phyloP scores from a whole-genome alignment of 2,797 vertebrate species.

The Oryzias dopingdopingensis region DNA sequence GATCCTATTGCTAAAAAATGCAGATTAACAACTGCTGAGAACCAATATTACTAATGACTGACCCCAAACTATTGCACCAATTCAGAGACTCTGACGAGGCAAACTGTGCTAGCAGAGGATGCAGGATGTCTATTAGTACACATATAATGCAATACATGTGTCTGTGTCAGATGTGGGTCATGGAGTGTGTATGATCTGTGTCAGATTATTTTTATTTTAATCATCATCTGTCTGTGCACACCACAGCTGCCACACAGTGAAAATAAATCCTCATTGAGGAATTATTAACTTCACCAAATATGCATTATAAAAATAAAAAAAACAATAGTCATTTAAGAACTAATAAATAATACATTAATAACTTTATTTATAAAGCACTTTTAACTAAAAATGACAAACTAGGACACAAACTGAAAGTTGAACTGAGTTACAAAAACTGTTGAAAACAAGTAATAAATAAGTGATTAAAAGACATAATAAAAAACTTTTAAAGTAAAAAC shows the following conservation, averaged over 20 bases:
- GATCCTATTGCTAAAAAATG: constrained; percentile 52
- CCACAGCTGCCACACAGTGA: constrained; percentile 49
- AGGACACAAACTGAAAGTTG: too few relatives aligned
- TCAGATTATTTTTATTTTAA: constrained; percentile 60
- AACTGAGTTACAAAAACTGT: too few relatives aligned
- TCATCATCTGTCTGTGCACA: constrained; percentile 62
- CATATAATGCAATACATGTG: constrained; percentile 9
- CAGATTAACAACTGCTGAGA: constrained; percentile 61
- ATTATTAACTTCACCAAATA: too few relatives aligned
- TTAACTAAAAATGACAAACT: too few relatives aligned
- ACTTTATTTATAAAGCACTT: too few relatives aligned
- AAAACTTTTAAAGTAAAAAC: too few relatives aligned
- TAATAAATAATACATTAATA: too few relatives aligned
- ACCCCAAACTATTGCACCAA: constrained; percentile 34
- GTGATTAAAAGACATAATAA: too few relatives aligned
- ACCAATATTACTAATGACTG: constrained; percentile 74
- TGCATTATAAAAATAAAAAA: too few relatives aligned
- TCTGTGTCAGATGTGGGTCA: constrained; percentile 54
- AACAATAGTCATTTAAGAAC: too few relatives aligned
- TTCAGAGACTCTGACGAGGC: constrained; percentile 31
- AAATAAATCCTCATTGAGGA: too few relatives aligned
- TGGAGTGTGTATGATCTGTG: constrained; percentile 45
- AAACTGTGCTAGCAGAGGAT: constrained; percentile 19
- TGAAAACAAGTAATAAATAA: too few relatives aligned
- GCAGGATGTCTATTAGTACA: constrained; percentile 30